Evolutionary conservation across 2,113 vertebrate genomes (phyloP).

Genomic region (Astur gentilis): DNA sequence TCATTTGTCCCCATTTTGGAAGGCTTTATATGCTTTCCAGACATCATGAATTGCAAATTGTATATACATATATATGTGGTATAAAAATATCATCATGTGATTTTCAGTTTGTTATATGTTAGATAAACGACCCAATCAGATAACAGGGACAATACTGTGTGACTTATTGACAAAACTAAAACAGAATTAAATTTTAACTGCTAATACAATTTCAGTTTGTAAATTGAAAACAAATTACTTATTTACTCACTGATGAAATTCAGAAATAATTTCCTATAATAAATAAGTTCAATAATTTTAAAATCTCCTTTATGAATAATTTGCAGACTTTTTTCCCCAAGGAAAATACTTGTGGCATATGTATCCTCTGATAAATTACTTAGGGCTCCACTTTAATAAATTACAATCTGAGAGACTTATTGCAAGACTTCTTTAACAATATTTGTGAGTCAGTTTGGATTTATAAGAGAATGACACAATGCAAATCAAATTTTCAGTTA

Average conservation of each 20-base stretch:
- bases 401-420: not conserved
- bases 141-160: not conserved
- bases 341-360: not conserved
- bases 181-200: not conserved
- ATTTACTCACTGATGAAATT: not conserved
- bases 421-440: not conserved
- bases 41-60: not conserved
- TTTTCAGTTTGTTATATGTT: not conserved
- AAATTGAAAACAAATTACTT: not conserved
- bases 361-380: not conserved
- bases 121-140: fast-evolving
- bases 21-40: not conserved
- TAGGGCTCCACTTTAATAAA: not conserved
- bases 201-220: not conserved
- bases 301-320: not conserved
- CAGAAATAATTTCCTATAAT: not conserved
- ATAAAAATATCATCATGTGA: not conserved
- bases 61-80: not conserved
- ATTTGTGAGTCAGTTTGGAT: conserved; percentile 1
- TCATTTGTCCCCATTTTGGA: not conserved
- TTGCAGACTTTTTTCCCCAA: not conserved
- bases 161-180: not conserved
- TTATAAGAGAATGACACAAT: not conserved
- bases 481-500: conserved; percentile 4
- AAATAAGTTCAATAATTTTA: not conserved